Evolutionary conservation across 2,113 vertebrate species (phyloP), one percentile per base, ranked within the genome.

Genomic region (Cisticola juncidis): DNA sequence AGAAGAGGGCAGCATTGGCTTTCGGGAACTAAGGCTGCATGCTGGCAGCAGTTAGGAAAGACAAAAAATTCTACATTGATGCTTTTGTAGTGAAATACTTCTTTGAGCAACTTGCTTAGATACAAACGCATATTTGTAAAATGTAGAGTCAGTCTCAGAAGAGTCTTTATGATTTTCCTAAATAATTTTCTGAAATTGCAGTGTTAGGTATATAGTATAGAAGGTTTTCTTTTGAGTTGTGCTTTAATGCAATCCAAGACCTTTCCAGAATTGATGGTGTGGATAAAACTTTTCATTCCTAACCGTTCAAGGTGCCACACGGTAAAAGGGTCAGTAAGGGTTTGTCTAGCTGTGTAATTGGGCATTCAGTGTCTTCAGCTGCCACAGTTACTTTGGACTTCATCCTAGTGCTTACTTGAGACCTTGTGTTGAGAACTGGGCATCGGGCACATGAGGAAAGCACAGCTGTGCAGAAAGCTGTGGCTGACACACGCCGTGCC

Each of bases 1-100:
- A 76, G 64, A 65, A 91, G 97, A 96, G 95, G 96, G 97, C 95
- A 95, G 88, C 76, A 24, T 94, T 90, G 88, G 62, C 25, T 53
- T n/a, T 35, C 5, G 1, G 36, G 25, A 95, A 18, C 36, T 13
- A 7, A 62, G 42, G 12, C 20, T 29, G 9, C 2, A 3, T 42
- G 18, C 78, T 77, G 36, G 3, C 15, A 15, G 5, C n/a, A 64
- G 6, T 5, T 36, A 33, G 36, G 24, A 60, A 74, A 58, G 14
- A 24, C 15, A 51, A 56, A 54, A 51, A 9, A 44, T 38, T 13
- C 36, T 42, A 66, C 28, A 2, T 2, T 31, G 24, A n/a, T 38
- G 9, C 26, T 56, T 65, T 73, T 28, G 8, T 38, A 36, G 33
- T 53, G 7, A 92, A 80, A 50, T 77, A 50, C 11, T 81, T 81